These are phyloP conservation scores for Chascanopsetta lugubris DNA, from an alignment of 2,113 vertebrate species.

Conservation along the genomic window DNA sequence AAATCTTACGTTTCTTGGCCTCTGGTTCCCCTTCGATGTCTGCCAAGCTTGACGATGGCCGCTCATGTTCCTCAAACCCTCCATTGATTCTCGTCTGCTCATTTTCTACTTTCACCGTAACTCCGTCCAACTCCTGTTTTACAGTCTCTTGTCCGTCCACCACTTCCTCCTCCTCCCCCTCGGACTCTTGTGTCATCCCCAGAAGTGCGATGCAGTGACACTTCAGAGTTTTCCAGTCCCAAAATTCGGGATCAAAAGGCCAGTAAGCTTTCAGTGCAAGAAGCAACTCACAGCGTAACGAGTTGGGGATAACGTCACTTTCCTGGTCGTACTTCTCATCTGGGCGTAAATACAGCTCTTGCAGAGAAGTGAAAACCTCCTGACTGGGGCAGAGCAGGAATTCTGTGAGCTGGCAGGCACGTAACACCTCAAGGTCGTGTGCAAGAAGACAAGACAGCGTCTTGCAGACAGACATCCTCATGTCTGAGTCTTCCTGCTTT, in stretches of 20 bases:
- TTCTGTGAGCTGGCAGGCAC: slow-evolving; percentile 96
- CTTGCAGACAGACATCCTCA: slow-evolving; percentile 93
- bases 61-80: slow-evolving; percentile 27
- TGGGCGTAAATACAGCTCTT: slow-evolving; percentile 91
- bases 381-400: slow-evolving; percentile 89
- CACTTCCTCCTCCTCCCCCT: slow-evolving; percentile 81
- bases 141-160: slow-evolving; percentile 36
- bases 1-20: slow-evolving; percentile 88
- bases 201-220: slow-evolving; percentile 88
- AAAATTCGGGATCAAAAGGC: slow-evolving; percentile 98
- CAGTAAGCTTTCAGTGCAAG: slow-evolving; percentile 95
- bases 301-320: slow-evolving; percentile 91
- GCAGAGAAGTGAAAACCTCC: slow-evolving; percentile 85
- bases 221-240: slow-evolving; percentile 99
- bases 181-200: slow-evolving; percentile 85
- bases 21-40: slow-evolving; percentile 83
- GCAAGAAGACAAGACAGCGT: slow-evolving; percentile 91
- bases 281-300: slow-evolving; percentile 93
- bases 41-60: slow-evolving; percentile 61
- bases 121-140: slow-evolving; percentile 39
- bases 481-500: slow-evolving; percentile 87
- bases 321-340: slow-evolving; percentile 96
- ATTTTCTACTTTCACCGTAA: slow-evolving; percentile 80
- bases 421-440: slow-evolving; percentile 92
- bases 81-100: slow-evolving; percentile 56